These are phyloP conservation scores for Triplophysa tibetana DNA, from an alignment of 2,113 vertebrate species.

Conservation along the genomic window DNA sequence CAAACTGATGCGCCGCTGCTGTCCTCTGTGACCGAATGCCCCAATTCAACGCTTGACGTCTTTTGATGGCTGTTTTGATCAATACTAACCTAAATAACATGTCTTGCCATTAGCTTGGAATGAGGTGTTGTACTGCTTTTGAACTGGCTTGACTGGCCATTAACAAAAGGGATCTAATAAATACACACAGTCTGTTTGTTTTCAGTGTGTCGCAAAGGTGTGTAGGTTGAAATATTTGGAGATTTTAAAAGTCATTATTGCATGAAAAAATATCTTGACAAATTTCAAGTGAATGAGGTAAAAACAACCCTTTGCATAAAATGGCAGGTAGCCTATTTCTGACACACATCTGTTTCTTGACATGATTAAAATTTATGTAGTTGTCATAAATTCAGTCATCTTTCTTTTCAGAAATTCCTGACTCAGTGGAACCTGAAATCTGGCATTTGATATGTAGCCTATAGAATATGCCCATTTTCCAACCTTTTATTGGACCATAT, in stretches of 20 bases:
- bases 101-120: conserved; percentile 4
- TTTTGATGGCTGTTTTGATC: conserved; percentile 33
- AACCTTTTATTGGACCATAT: no score
- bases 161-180: background rate
- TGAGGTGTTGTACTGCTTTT: conserved; percentile 30
- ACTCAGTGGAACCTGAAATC: no score
- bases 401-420: no score
- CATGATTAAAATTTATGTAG: no score
- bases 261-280: no score
- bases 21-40: background rate
- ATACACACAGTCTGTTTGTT: background rate
- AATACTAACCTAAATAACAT: conserved; percentile 8
- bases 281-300: no score
- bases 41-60: conserved; percentile 3
- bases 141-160: background rate
- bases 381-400: no score
- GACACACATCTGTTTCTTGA: no score
- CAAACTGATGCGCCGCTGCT: background rate
- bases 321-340: no score
- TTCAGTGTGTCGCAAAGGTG: background rate
- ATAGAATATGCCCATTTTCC: no score
- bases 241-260: background rate
- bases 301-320: no score
- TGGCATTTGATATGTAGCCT: no score
- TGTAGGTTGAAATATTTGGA: background rate